Base-by-base conservation (phyloP, 2,797 vertebrate species). In the Momotus momota region DNA sequence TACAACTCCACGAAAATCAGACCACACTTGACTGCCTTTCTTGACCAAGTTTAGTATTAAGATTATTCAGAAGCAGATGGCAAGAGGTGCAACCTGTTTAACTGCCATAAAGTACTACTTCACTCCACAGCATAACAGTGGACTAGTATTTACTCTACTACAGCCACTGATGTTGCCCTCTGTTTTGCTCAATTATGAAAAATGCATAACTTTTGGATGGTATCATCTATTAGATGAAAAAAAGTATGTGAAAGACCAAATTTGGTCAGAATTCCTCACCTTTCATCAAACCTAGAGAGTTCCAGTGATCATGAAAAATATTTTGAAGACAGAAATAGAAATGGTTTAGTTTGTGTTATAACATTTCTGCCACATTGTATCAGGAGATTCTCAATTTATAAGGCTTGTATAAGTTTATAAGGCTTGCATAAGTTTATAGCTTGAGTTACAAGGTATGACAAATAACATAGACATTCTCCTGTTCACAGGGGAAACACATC, bases 401-500 rank as follows among this genome's bases (percentile, higher is more conserved):
- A 35, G 35, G 35, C 35, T 35, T 35, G 35, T 35, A 35, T 35
- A 35, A 35, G 35, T 35, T 83, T 45, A 25, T 21, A 77, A 78
- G 22, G 3, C n/a, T 48, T 62, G 40, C 10, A 2, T 12, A 46
- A 18, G 2, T 62, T 70, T 35, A 18, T 5, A 19, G 27, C n/a
- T 51, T 74, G 43, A 46, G 7, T n/a, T 57, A 45, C 9, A n/a
- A 0, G 0, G 31, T 60, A n/a, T 12, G 7, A 14, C 14, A 75
- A 72, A 31, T 17, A 73, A 38, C 14, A 72, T 1, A 18, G 7
- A 48, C 7, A 18, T 69, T 45, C 51, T 66, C n/a, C 58, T 26
- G 12, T 10, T 79, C 54, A 10, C 0, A 1, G 22, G 23, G 38
- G 22, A 82, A 71, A 55, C 22, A 8, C 1, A 10, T 66, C 77